Base-by-base conservation (phyloP, 2,797 vertebrate genomes). In the Sebastes trivittatus region DNA sequence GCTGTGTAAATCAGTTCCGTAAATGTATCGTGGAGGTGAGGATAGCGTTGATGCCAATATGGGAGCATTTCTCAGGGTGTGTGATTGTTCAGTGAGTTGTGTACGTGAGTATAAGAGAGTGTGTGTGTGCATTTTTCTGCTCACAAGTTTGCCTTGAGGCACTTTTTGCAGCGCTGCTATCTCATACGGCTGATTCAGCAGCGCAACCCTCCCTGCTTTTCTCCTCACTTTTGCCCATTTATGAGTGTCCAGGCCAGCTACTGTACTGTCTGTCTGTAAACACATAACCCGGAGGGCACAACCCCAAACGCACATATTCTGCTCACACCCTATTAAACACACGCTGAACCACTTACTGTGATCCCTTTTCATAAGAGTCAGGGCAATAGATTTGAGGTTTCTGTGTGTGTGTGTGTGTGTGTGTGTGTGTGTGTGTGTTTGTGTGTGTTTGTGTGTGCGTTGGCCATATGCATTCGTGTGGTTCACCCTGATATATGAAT, bases 101-200 rank as follows among this genome's bases (percentile, higher is more conserved):
- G 23, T 23, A 23, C 23, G 38, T 16, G 68, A 64, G 54, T 54
- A 4, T 42, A 7, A 11, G 55, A 22, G 16, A 2, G 66, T 67
- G 61, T 69, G 68, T 73, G 25, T 36, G 29, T 72, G 59, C 70
- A 68, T 83, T 87, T 34, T 72, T 79, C 56, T 11, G 63, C 81
- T 84, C 30, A 18, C 42, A 29, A 71, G 64, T 88, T 88, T 76
- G 81, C 88, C 91, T 81, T 18, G 38, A 77, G 82, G 77, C 80
- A 46, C 56, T 79, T 54, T 89, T 81, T 85, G 68, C 82, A 60
- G 86, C 62, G 10, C 60, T 8, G 56, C 84, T 79, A 27, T 77
- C 81, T 86, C 55, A 84, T 83, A 80, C 5, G 4, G 88, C 92
- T 93, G 92, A 94, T 72, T 93, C 93, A 94, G 94, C 93, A 94